Evolutionary conservation across 2,797 vertebrate species (phyloP), one percentile per base, ranked within the genome.

Genomic region (Melanotaenia trifasciata): DNA sequence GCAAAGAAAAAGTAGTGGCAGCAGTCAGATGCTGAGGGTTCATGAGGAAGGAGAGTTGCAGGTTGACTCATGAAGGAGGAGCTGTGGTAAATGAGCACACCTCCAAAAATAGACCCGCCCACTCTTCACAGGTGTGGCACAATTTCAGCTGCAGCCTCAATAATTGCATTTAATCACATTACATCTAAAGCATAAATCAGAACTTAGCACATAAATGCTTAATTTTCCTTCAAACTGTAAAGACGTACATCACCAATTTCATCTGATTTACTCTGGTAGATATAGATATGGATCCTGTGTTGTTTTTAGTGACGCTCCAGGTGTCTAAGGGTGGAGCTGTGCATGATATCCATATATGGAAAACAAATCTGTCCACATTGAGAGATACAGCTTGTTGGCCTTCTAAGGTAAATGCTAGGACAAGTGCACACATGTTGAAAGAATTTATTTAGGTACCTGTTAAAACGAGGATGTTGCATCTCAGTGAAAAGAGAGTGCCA

Each of bases 341-440:
- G 70, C 51, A 4, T 57, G 45, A 70, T 68, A 8, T 5, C 94
- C 93, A 84, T 93, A 92, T 94, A 93, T 71, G 93, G 93, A 87
- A 68, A 90, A 67, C 67, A 82, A 89, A 83, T 59, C 64, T 89
- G 75, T 83, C 65, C 64, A 64, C 63, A 63, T 78, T 64, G 87
- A 75, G 78, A 70, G 70, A 75, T 35, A 67, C 66, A 56, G 45
- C 30, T 74, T 51, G 70, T 26, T 74, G 66, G 6, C 92, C 93
- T 90, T 92, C 91, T 93, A 92, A 87, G 93, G 93, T 86, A 91
- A 90, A 83, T 72, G 30, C 62, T 35, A 66, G 54, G 67, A 66
- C 45, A 35, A 66, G 56, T 16, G 14, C 36, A 38, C 32, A 70
- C 53, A 76, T 62, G 70, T 47, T n/a, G 20, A 28, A 68, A 58